These are phyloP conservation scores for Caranx melampygus DNA, from an alignment of 2,113 vertebrate genomes.

Conservation along the genomic window DNA sequence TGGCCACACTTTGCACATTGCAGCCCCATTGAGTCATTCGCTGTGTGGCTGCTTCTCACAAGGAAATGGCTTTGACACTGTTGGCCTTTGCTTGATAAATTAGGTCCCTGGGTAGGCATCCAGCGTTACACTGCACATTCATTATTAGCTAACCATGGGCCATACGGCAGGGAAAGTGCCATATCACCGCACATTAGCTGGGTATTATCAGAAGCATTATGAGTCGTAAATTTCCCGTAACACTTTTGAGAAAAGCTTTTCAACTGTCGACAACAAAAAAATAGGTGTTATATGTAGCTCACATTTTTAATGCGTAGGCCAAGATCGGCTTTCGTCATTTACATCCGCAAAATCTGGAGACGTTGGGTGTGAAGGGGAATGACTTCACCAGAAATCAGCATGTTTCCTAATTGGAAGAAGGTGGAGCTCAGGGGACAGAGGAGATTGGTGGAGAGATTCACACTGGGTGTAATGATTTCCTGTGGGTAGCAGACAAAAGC, in stretches of 20 bases:
- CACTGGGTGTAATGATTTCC: conserved; percentile 56
- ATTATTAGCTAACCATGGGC: conserved; percentile 60
- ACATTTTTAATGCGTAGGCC: not conserved
- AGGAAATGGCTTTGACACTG: conserved; percentile 72
- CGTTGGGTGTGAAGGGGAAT: conserved; percentile 20
- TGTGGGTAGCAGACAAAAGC: conserved; percentile 44
- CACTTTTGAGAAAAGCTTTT: not conserved
- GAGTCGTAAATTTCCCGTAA: not conserved
- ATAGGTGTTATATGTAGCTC: not conserved
- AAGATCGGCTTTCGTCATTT: conserved; percentile 22
- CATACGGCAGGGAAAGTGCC: conserved; percentile 32
- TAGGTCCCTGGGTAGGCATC: conserved; percentile 65
- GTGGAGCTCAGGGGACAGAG: conserved; percentile 58
- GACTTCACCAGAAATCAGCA: conserved; percentile 27
- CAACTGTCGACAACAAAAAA: not conserved
- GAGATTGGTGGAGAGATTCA: conserved; percentile 47
- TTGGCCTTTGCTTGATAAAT: conserved; percentile 78
- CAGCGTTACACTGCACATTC: conserved; percentile 65
- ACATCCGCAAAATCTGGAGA: not conserved
- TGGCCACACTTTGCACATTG: conserved; percentile 49
- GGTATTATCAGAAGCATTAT: conserved; percentile 17
- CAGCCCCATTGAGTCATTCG: conserved; percentile 58
- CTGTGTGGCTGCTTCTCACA: conserved; percentile 60
- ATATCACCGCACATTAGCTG: conserved; percentile 39
- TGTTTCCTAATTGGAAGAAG: conserved; percentile 63